phyloP scores from a whole-genome alignment of 2,797 vertebrate genomes.

The Hydrophis major region DNA sequence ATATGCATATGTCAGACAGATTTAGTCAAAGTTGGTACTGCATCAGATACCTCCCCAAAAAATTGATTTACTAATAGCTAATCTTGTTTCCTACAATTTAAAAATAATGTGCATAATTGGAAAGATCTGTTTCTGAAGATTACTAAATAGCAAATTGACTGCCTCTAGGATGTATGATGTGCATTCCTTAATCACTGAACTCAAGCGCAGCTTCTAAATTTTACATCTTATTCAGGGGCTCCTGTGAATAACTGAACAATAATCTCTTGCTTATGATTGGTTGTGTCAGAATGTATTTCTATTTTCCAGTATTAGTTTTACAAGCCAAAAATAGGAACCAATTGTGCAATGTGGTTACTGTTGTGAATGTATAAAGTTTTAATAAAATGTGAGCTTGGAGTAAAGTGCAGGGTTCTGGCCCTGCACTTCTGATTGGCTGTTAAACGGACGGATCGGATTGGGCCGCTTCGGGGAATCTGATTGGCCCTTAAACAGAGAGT shows the following conservation, averaged over 20 bases:
- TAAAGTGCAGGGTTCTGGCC: no score
- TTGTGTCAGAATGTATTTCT: not conserved
- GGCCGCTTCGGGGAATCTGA: no score
- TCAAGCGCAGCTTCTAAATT: not conserved
- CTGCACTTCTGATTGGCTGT: no score
- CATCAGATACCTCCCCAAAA: not conserved
- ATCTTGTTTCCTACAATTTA: not conserved
- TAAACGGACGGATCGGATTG: no score
- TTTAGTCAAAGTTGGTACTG: not conserved
- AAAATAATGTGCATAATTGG: not conserved
- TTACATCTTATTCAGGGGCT: not conserved
- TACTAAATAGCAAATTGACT: not conserved
- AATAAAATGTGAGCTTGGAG: no score
- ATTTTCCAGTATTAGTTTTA: not conserved
- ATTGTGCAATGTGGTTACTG: not conserved
- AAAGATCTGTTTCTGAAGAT: not conserved
- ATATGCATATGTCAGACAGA: not conserved
- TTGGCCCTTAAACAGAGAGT: no score
- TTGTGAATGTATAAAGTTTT: no score
- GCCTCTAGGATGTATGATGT: not conserved
- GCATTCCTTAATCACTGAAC: not conserved
- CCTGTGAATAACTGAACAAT: not conserved
- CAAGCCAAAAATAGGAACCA: not conserved
- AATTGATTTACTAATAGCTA: constrained; percentile 11
- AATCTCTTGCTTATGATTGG: not conserved